phyloP scores from a whole-genome alignment of 2,797 vertebrate species.

The Mus caroli region DNA sequence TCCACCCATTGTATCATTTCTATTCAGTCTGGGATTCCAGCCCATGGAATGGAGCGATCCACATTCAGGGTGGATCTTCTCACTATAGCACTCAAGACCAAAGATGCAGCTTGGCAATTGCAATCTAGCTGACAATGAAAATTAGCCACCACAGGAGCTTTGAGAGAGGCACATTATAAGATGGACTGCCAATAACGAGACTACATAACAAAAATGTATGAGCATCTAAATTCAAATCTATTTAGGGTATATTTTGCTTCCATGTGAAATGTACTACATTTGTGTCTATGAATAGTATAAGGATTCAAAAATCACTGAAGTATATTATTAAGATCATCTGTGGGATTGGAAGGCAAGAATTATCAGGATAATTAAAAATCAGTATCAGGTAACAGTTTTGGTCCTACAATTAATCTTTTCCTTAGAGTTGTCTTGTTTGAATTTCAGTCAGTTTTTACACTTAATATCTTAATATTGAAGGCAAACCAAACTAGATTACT shows the following conservation, averaged over 20 bases:
- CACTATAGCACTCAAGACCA: background rate
- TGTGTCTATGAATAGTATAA: background rate
- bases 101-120: background rate
- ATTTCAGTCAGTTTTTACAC: background rate
- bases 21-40: background rate
- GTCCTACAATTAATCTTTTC: slow-evolving; percentile 10
- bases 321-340: background rate
- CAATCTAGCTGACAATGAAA: background rate
- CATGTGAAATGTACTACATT: background rate
- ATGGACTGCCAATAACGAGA: background rate
- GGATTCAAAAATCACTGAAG: background rate
- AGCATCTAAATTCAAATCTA: background rate
- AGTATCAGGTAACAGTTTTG: slow-evolving; percentile 18
- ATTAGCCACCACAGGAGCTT: background rate
- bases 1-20: background rate
- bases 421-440: background rate
- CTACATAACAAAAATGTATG: background rate
- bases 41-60: no score
- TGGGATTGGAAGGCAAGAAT: background rate
- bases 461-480: slow-evolving; percentile 23
- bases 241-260: slow-evolving; percentile 1
- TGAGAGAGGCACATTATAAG: background rate
- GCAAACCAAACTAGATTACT: slow-evolving; percentile 1
- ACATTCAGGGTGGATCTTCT: background rate
- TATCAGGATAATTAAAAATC: slow-evolving; percentile 23